Percentiles rank a stretch among this genome's conserved stretches.
phyloP scores from a whole-genome alignment of 2,113 vertebrate genomes.

The Mus musculus region DNA sequence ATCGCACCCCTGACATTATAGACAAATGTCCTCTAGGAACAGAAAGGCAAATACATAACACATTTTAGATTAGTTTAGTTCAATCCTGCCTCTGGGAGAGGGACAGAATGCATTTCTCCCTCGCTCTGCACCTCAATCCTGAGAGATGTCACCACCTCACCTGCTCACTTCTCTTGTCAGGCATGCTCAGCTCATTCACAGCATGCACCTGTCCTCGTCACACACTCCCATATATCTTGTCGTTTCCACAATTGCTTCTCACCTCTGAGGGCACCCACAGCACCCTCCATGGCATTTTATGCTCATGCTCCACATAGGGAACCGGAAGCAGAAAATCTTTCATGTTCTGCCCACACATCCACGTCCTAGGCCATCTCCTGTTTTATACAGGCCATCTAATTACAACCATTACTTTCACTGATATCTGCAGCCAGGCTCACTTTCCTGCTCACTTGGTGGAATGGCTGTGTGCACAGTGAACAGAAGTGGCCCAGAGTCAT shows the following conservation, averaged over 20 bases:
- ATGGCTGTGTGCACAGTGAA: neutral
- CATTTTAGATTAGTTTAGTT: neutral
- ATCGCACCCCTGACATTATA: constrained; percentile 23
- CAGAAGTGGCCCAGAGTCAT: neutral
- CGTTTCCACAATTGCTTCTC: neutral
- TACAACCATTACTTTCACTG: neutral
- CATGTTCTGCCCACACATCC: neutral
- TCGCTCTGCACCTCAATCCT: neutral
- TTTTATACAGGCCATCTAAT: neutral
- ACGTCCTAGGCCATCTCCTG: neutral
- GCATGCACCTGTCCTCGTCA: neutral
- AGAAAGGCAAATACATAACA: constrained; percentile 34
- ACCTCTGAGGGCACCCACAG: neutral
- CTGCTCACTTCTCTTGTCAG: neutral
- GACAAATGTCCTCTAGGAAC: constrained; percentile 8
- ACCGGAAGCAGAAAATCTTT: neutral
- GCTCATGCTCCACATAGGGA: neutral
- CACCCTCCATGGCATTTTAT: neutral
- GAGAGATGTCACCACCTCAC: neutral
- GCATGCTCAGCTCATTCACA: neutral
- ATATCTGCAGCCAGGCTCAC: neutral
- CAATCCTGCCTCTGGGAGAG: neutral
- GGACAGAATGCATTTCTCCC: neutral
- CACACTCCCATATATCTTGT: neutral
- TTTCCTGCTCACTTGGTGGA: neutral